Evolutionary conservation across 2,113 vertebrate genomes (phyloP), one percentile per base, ranked within the genome.

Genomic region (Thunnus maccoyii): DNA sequence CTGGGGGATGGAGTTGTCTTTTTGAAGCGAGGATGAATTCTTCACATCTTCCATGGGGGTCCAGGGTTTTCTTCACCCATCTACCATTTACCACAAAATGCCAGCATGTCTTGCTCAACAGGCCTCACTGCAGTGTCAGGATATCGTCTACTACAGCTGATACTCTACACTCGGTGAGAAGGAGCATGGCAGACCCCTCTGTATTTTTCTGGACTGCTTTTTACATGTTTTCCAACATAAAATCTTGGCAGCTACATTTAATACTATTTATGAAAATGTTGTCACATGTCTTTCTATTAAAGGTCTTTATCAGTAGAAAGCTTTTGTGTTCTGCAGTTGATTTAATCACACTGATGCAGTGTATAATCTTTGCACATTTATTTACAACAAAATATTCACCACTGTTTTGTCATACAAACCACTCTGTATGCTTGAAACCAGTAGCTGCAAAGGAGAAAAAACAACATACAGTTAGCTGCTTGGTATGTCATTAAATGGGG

Each of bases 341-440:
- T 48, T 67, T 4, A 30, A 9, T 65, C 17, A 68, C n/a, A 52
- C 14, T 70, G n/a, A 80, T 3, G 3, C 20, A 22, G 2, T 18
- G 4, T 67, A 2, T 3, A 4, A 8, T 62, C 1, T 61, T 25
- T 46, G 56, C 41, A 68, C 16, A 48, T 86, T 89, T 86, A 89
- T 78, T 84, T 80, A 83, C 64, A 78, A 18, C 14, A 6, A 27
- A 4, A 36, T 13, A 4, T 25, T 8, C 3, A 3, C 3, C 10
- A 30, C 16, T 36, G 44, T 55, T 17, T 50, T 73, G 44, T 96
- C 91, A 97, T 72, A 97, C 95, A 74, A 96, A 96, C 96, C 96
- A 96, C 78, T 96, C 96, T 0, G 95, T 97, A 48, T 95, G 96
- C 82, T 96, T 96, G 72, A 97, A 97, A 0, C 96, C 96, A 76